A percentile compares a stretch with the other conserved stretches of the same genome.
These are phyloP conservation scores for Rhodinocichla rosea DNA, from an alignment of 2,113 vertebrate species.

Conservation along the genomic window DNA sequence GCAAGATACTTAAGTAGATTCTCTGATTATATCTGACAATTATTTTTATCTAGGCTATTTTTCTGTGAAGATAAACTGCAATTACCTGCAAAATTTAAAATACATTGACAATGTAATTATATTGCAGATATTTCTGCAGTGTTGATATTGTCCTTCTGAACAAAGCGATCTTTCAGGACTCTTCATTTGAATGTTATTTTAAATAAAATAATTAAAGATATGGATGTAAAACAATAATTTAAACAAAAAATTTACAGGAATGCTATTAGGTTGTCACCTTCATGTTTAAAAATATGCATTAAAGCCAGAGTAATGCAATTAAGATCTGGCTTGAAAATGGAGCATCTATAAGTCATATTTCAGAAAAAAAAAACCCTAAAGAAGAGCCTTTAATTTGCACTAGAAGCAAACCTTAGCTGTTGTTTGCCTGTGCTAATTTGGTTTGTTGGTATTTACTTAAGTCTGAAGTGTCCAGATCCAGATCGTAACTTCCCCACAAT, in stretches of 20 bases:
- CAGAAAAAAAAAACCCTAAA: neutral
- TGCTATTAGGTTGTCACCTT: neutral
- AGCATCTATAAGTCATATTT: neutral
- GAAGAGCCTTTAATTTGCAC: neutral
- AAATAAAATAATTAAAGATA: neutral
- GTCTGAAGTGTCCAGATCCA: neutral
- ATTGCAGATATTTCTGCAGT: neutral
- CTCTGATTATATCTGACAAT: neutral
- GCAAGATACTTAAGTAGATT: neutral
- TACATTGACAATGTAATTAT: neutral
- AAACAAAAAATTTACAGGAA: neutral
- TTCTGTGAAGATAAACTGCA: conserved; percentile 1
- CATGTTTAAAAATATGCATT: neutral
- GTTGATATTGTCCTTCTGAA: neutral
- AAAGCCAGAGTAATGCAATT: neutral
- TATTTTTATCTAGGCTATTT: neutral
- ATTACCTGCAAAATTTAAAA: neutral
- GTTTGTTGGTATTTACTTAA: neutral
- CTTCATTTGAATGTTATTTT: neutral
- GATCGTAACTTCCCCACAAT: neutral
- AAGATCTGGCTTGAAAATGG: neutral
- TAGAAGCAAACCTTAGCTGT: neutral
- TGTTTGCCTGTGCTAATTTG: neutral
- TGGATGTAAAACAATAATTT: neutral
- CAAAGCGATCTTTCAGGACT: neutral